Evolutionary conservation across 1,140 invertebrate genomes (phyloP), one percentile per base, ranked within the genome.

Genomic region (Caenorhabditis remanei): DNA sequence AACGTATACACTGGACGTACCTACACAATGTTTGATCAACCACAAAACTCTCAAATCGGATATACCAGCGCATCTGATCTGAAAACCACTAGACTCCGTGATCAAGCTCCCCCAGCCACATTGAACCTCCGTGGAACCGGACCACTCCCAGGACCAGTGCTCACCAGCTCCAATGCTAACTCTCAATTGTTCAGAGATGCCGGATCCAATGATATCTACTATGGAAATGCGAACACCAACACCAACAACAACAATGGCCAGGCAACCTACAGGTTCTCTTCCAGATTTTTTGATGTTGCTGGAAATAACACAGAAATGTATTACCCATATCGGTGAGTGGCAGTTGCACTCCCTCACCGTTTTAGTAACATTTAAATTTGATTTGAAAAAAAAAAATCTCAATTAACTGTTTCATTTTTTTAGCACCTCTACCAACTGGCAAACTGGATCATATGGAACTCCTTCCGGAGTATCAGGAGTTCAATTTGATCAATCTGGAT

Each of bases 251-350:
- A 65, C 19, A 32, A 32, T 32, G 71, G 71, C 4, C 71, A 79
- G 40, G 9, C 43, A n/a, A 79, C 71, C n/a, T 79, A 79, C 71
- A 79, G 71, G 71, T 79, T 79, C 46, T 50, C 71, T 79, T 50
- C 46, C 16, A 79, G 71, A 79, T 79, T 79, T 79, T 79, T 79
- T 79, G 71, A 79, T 50, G 71, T 79, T 50, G 71, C 71, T 79
- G 71, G 71, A 53, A 79, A 79, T 79, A 79, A 79, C 46, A 79
- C 71, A 53, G 71, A 79, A 48, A 79, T 79, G 71, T 79, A 79
- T 50, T 79, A 79, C 24, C 71, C 71, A 4, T 79, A 79, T 79
- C 71, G 71, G 71, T 79, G 71, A 79, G 71, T 79, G 71, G 21
- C 19, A 50, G 19, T 11, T 32, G 21, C 46, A 79, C 46, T 48